A percentile compares a stretch with the other conserved stretches of the same genome.
Conservation (phyloP, 2,113 vertebrate genomes). For the Coryphaenoides rupestris region DNA sequence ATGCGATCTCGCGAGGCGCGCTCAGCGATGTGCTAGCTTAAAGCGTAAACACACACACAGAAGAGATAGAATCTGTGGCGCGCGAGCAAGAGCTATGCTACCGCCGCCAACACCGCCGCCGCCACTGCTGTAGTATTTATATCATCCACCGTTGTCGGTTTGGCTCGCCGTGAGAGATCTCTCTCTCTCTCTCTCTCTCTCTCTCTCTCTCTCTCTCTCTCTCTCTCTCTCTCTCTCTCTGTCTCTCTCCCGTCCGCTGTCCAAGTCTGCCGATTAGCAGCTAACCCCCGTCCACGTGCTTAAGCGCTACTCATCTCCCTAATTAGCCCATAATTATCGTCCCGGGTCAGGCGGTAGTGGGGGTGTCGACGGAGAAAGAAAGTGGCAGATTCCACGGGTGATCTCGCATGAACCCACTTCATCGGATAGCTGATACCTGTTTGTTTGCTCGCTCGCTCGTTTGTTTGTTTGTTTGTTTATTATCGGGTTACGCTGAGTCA, state of each 20-base stretch:
- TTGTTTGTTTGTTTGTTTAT: too few relatives aligned
- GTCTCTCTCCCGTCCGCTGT: too few relatives aligned
- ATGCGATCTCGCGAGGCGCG: too few relatives aligned
- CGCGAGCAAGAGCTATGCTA: too few relatives aligned
- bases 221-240: too few relatives aligned
- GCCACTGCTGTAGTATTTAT: constrained; percentile 14
- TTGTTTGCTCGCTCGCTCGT: neutral
- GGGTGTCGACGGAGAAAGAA: constrained; percentile 15
- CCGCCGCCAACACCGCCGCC: too few relatives aligned
- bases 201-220: too few relatives aligned
- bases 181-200: too few relatives aligned
- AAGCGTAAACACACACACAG: neutral
- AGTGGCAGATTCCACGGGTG: neutral
- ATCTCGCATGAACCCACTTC: neutral
- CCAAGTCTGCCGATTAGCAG: constrained; percentile 45
- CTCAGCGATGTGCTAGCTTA: neutral
- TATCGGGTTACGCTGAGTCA: too few relatives aligned
- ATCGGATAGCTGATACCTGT: neutral
- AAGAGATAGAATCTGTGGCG: neutral
- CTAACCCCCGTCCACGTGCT: constrained; percentile 54
- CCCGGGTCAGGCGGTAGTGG: constrained; percentile 40
- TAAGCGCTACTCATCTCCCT: constrained; percentile 67
- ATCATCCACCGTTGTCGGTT: constrained; percentile 1
- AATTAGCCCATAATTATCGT: constrained; percentile 70
- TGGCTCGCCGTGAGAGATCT: too few relatives aligned